Conservation (phyloP, 1,140 invertebrate species). For the Oryctes rhinoceros region DNA sequence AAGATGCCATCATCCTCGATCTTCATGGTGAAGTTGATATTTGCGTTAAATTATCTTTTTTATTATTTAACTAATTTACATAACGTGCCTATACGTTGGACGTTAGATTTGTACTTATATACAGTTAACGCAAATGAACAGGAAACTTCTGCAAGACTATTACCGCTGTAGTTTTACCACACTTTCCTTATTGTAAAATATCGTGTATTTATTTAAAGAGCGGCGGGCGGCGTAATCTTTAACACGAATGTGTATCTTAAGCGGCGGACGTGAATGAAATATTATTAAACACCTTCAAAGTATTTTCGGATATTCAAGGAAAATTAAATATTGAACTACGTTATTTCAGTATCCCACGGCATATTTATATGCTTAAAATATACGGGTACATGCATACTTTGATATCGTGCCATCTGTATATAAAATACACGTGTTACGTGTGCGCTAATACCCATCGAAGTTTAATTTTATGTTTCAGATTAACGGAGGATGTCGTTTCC, state of each 20-base stretch:
- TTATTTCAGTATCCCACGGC: conserved; percentile 17
- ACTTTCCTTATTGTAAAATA: no score
- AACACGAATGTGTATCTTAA: neutral
- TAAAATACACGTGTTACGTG: conserved; percentile 4
- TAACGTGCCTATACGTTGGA: no score
- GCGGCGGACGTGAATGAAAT: conserved; percentile 9
- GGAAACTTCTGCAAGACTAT: no score
- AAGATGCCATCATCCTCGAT: no score
- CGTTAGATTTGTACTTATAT: no score
- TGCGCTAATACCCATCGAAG: conserved; percentile 11
- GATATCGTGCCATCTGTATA: conserved; percentile 34
- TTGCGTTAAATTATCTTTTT: no score
- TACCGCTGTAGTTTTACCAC: no score
- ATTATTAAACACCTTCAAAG: conserved; percentile 30
- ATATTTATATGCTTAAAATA: conserved; percentile 30
- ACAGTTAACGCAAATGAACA: no score
- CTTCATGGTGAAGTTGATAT: no score
- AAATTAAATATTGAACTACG: conserved; percentile 13
- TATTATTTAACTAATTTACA: no score
- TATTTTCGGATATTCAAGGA: conserved; percentile 29
- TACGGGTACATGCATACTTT: conserved; percentile 5
- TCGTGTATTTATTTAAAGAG: no score
- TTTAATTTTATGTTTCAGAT: conserved; percentile 37
- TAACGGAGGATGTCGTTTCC: conserved; percentile 78
- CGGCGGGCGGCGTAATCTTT: no score